Evolutionary conservation across 2,888 invertebrate genomes (phyloP).

Genomic region (Nomada flava): DNA sequence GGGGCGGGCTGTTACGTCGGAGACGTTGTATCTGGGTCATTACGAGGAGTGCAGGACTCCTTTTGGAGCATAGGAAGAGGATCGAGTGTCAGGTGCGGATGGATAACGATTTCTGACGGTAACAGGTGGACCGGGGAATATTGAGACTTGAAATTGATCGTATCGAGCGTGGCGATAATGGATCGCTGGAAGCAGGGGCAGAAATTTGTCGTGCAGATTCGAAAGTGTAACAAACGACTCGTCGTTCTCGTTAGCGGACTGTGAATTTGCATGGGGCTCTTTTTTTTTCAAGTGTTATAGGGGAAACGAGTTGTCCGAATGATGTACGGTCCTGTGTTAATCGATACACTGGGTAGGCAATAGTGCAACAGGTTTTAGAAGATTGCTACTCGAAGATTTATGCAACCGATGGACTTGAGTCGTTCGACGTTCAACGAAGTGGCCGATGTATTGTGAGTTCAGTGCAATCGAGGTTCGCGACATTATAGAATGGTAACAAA

Average conservation of each 20-base stretch:
- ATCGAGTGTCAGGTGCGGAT: conserved; percentile 26
- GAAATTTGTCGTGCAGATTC: neutral
- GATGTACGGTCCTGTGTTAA: conserved; percentile 54
- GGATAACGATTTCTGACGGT: neutral
- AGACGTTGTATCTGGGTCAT: conserved; percentile 44
- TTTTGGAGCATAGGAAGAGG: neutral
- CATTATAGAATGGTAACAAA: too few relatives aligned
- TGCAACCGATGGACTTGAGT: conserved; percentile 1
- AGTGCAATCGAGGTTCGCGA: too few relatives aligned
- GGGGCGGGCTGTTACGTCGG: conserved; percentile 4
- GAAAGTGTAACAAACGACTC: neutral
- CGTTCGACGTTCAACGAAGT: conserved; percentile 13
- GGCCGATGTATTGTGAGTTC: too few relatives aligned
- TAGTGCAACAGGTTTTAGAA: conserved; percentile 58
- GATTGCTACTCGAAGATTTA: conserved; percentile 43
- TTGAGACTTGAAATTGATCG: neutral
- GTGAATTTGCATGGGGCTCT: conserved; percentile 24
- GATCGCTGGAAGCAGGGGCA: neutral
- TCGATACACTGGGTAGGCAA: conserved; percentile 46
- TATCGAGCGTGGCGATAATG: neutral
- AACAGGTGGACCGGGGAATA: neutral
- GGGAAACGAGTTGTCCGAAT: conserved; percentile 44
- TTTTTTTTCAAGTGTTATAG: neutral
- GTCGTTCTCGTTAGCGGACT: neutral
- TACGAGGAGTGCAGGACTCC: conserved; percentile 17